Base-by-base conservation (phyloP, 2,888 invertebrate species). In the Caenorhabditis imperialis region DNA sequence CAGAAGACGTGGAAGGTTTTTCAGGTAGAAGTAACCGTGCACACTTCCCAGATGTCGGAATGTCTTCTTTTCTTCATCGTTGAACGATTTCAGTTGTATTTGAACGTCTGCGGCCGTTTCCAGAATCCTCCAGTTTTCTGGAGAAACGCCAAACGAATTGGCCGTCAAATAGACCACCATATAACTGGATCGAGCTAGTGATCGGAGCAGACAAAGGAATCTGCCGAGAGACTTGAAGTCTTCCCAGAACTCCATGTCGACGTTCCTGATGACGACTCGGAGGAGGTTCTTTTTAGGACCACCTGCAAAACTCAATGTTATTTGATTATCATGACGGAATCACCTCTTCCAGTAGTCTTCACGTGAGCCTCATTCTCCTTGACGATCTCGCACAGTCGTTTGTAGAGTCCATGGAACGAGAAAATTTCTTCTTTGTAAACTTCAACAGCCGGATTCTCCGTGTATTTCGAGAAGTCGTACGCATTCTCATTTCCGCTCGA, bases 241-340 rank as follows among this genome's bases (percentile, higher is more conserved):
- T 18, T 63, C 55, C 69, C 69, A 75, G 18, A 69, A 23, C 5
- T 38, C 45, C 20, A 55, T 25, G 18, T 53, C 53, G 25, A 75
- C 58, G 23, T 63, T 70, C n/a, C 58, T 53, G 3, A 75, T 25
- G 7, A 75, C 63, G 0, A 75, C 53, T 53, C 75, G 50, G 1
- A 75, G 58, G 12, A 75, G 38, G 44, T 69, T 70, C 38, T 75
- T 75, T n/a, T 61, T 69, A 4, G 74, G 69, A 10, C 74, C 74
- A 10, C 63, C 60, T 61, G 45, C 1, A 57, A 54, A 54, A 8
- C n/a, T n/a, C 20, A 23, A n/a, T 27, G 18, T 53, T 62, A 27
- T 6, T 7, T 30, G 30, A 30, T 30, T 10, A 30, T 30, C 30
- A 10, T 30, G 30, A 30, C 30, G 30, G 30, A 7, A 30, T 30